A percentile compares a stretch with the other conserved stretches of the same genome.
phyloP scores from a whole-genome alignment of 2,888 invertebrate species.

The Drosophila neutralis region DNA sequence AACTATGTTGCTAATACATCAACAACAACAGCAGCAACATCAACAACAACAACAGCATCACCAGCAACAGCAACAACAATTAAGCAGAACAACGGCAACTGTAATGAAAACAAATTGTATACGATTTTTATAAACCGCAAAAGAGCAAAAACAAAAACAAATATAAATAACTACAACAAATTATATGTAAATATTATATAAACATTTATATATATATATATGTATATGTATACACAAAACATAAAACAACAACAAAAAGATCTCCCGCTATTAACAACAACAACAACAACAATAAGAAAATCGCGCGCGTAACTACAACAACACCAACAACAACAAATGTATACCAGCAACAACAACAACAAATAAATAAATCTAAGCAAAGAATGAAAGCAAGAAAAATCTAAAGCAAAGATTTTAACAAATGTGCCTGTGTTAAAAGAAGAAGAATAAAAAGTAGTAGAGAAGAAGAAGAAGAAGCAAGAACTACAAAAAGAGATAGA shows the following conservation, averaged over 20 bases:
- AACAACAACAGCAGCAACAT: conserved; percentile 46
- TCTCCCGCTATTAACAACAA: conserved; percentile 69
- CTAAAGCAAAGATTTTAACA: conserved; percentile 69
- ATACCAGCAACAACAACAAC: conserved; percentile 65
- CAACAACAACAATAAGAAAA: conserved; percentile 44
- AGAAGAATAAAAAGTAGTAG: conserved; percentile 2
- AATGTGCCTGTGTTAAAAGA: conserved; percentile 81
- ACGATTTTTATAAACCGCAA: conserved; percentile 79
- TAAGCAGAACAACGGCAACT: conserved; percentile 49
- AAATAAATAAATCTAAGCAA: conserved; percentile 64
- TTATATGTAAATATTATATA: conserved; percentile 78
- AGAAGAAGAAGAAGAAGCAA: conserved; percentile 32
- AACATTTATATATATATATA: conserved; percentile 53
- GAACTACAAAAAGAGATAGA: conserved; percentile 15
- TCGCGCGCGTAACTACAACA: conserved; percentile 68
- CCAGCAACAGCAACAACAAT: conserved; percentile 48
- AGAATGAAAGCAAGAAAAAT: conserved; percentile 40
- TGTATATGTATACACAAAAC: conserved; percentile 30
- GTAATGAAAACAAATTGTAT: conserved; percentile 74
- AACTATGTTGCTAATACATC: conserved; percentile 49
- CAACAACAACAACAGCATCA: conserved; percentile 36
- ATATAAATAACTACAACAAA: conserved; percentile 45
- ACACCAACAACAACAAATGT: conserved; percentile 47
- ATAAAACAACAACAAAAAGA: conserved; percentile 51
- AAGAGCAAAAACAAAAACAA: conserved; percentile 45